These are phyloP conservation scores for Scaptomyza tumidula DNA, from an alignment of 2,888 invertebrate species.

Conservation along the genomic window DNA sequence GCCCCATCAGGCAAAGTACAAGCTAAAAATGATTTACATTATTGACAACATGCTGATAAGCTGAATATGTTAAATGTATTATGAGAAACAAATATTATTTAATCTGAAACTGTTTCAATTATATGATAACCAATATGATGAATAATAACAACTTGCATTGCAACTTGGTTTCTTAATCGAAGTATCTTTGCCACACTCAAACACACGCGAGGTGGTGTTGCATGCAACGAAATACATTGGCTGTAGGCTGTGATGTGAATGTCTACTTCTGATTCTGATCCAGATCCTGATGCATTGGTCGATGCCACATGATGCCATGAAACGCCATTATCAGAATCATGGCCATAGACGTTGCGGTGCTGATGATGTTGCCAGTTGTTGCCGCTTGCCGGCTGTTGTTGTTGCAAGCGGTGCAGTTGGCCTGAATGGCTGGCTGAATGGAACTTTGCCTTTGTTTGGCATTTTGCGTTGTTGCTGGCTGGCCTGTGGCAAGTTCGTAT, in stretches of 20 bases:
- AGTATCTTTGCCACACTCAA: not conserved
- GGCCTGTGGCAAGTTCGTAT: slow-evolving; percentile 76
- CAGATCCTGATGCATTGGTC: slow-evolving; percentile 56
- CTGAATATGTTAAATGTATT: no score
- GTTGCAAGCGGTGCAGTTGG: slow-evolving; percentile 41
- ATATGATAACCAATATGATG: no score
- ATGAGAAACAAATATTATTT: no score
- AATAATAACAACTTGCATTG: no score
- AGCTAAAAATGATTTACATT: not conserved
- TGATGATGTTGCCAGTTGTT: slow-evolving; percentile 22
- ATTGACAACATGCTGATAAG: not conserved
- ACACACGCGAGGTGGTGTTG: no score
- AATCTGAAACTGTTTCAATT: no score
- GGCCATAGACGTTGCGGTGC: slow-evolving; percentile 25
- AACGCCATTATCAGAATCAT: slow-evolving; percentile 62
- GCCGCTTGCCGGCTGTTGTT: slow-evolving; percentile 10
- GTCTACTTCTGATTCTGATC: slow-evolving; percentile 25
- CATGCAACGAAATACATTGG: not conserved
- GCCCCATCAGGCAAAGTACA: slow-evolving; percentile 26
- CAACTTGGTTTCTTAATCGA: not conserved
- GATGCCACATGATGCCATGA: slow-evolving; percentile 34
- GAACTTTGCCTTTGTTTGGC: slow-evolving; percentile 53
- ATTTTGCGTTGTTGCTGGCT: slow-evolving; percentile 15
- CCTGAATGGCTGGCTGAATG: slow-evolving; percentile 39
- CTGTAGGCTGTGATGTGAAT: slow-evolving; percentile 37